Base-by-base conservation (phyloP, 2,888 invertebrate genomes). In the Sympetrum striolatum region DNA sequence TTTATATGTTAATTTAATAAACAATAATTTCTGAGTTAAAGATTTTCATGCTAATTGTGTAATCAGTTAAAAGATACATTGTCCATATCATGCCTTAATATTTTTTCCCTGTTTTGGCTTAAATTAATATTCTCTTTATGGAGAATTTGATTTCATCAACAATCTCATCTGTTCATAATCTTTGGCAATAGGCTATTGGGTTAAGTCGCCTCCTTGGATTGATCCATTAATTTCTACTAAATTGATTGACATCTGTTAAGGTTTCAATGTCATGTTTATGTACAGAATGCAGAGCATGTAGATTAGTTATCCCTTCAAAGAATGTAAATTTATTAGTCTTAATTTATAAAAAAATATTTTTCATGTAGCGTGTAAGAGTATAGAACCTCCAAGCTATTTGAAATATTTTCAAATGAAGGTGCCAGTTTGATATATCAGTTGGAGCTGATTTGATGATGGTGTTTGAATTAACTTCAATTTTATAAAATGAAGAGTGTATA, bases 281-380 rank as follows among this genome's bases (percentile, higher is more conserved):
- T 73, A 73, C 73, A 73, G 73, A 73, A 31, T 73, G 31, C n/a
- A 73, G 12, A 31, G 25, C 1, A 31, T 31, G 5, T 73, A 73
- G 73, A 73, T 73, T 73, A 31, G 31, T 73, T 31, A 73, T 73
- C 73, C 73, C 73, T 60, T 60, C 18, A 60, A 64, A 37, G 86
- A 86, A 22, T 86, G 86, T 86, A 86, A n/a, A 86, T 60, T 80
- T 64, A 18, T 3, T 86, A 86, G 64, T 6, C 18, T 86, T 86
- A 86, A 82, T 58, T 60, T 86, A 60, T 86, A 86, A 60, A 86
- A 60, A 86, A 86, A 86, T 86, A 86, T 86, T 86, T 86, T 86
- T 86, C 60, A 86, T 60, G 37, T 64, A 86, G 86, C n/a, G 12
- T 86, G 37, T 60, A 86, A 39, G n/a, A 86, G n/a, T 86, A 39